Evolutionary conservation across 2,888 invertebrate genomes (phyloP), one percentile per base, ranked within the genome.

Genomic region (Baronia brevicornis): DNA sequence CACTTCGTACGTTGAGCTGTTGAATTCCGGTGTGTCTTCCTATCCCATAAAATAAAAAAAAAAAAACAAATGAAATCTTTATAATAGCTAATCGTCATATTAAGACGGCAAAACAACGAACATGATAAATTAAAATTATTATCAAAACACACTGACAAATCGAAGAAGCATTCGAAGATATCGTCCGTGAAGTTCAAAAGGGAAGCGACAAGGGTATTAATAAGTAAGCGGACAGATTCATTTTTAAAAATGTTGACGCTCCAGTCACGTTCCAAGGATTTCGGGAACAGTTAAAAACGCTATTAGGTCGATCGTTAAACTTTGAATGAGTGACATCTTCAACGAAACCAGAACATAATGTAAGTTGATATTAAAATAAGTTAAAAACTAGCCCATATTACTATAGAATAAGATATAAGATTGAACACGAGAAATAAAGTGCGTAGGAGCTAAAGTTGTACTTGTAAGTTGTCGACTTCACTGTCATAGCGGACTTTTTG

Each of bases 251-350:
- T 82, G 82, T 82, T 82, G 80, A 74, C 69, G 67, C 66, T 62
- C 56, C 47, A 75, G 79, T 77, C 82, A 82, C 82, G 82, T 80
- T 65, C 70, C 60, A 67, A 71, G 78, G 82, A 82, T 84, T 82
- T 78, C 60, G 64, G 68, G 73, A 78, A 78, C 77, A 60, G 70
- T 70, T 74, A 77, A 77, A 80, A 74, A 74, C 66, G 71, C 77
- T 74, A 80, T 84, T 80, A 75, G 71, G 70, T 71, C 66, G 73
- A 77, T 79, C 78, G 73, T 80, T 78, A 79, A 80, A 80, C 68
- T 77, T 66, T 72, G 72, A 73, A 77, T 73, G 79, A 78, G 75
- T 80, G 82, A 82, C 82, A 80, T 78, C 74, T 79, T 68, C 66
- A 69, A 62, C 52, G 36, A 50, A 53, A 55, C 68, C 53, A 65